Evolutionary conservation across 1,140 invertebrate genomes (phyloP).

Genomic region (Bombus confusus): DNA sequence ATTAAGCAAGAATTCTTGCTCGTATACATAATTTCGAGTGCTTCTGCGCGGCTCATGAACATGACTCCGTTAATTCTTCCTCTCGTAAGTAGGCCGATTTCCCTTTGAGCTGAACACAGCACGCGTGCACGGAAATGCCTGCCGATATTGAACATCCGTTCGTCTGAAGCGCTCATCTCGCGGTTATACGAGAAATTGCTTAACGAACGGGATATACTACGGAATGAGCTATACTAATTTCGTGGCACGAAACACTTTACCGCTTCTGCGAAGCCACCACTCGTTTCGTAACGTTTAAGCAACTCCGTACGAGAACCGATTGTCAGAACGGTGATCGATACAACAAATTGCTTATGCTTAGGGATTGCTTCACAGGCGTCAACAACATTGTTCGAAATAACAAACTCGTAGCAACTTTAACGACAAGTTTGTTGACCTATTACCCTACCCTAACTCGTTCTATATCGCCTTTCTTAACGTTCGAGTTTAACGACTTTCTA

Average conservation of each 20-base stretch:
- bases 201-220: conserved; percentile 65
- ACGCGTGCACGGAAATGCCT: conserved; percentile 62
- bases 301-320: conserved; percentile 26
- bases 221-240: conserved; percentile 65
- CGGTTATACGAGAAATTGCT: conserved; percentile 67
- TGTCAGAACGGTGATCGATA: background rate
- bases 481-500: background rate
- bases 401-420: background rate
- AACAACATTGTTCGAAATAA: background rate
- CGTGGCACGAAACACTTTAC: conserved; percentile 29
- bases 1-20: conserved; percentile 42
- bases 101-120: conserved; percentile 31
- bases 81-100: conserved; percentile 4
- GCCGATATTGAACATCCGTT: conserved; percentile 74
- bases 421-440: background rate
- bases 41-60: background rate
- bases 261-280: background rate
- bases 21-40: background rate
- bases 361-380: background rate
- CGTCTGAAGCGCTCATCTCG: conserved; percentile 57
- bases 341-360: background rate
- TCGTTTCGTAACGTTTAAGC: conserved; percentile 26
- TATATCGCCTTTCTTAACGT: too few relatives aligned
- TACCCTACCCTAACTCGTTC: too few relatives aligned
- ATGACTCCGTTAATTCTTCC: conserved; percentile 36